Conservation (phyloP, 1,140 invertebrate genomes). For the Macrosteles quadrilineatus region DNA sequence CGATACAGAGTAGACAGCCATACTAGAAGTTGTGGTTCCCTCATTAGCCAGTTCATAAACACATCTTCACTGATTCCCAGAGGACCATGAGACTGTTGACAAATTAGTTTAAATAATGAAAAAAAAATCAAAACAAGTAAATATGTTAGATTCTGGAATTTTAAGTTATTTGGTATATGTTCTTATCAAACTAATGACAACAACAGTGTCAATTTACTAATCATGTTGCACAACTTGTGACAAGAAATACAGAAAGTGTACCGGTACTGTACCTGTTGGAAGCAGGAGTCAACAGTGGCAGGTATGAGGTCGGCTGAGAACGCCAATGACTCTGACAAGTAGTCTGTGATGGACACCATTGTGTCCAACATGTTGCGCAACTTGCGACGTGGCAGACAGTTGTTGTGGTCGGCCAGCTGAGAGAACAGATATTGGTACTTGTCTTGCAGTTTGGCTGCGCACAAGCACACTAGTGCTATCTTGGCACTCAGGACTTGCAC, state of each 20-base stretch:
- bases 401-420: constrained; percentile 65
- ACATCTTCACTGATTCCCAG: constrained; percentile 58
- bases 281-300: constrained; percentile 61
- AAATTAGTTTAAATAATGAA: constrained; percentile 31
- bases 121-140: constrained; percentile 22
- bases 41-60: constrained; percentile 59
- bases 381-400: constrained; percentile 59
- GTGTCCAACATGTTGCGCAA: constrained; percentile 58
- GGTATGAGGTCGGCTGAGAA: constrained; percentile 57
- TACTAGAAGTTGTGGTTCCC: constrained; percentile 59
- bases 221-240: too few relatives aligned
- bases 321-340: constrained; percentile 57
- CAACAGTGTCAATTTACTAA: too few relatives aligned
- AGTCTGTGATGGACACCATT: constrained; percentile 56
- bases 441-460: constrained; percentile 58
- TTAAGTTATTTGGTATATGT: too few relatives aligned
- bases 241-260: too few relatives aligned
- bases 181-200: too few relatives aligned
- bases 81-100: constrained; percentile 52
- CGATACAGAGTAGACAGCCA: constrained; percentile 64
- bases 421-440: constrained; percentile 66
- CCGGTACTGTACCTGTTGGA: constrained; percentile 58
- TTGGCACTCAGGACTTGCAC: constrained; percentile 61
- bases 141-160: constrained; percentile 9
- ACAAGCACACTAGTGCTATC: constrained; percentile 61